Base-by-base conservation (phyloP, 2,888 invertebrate genomes). In the Lasioglossum leucozonium region DNA sequence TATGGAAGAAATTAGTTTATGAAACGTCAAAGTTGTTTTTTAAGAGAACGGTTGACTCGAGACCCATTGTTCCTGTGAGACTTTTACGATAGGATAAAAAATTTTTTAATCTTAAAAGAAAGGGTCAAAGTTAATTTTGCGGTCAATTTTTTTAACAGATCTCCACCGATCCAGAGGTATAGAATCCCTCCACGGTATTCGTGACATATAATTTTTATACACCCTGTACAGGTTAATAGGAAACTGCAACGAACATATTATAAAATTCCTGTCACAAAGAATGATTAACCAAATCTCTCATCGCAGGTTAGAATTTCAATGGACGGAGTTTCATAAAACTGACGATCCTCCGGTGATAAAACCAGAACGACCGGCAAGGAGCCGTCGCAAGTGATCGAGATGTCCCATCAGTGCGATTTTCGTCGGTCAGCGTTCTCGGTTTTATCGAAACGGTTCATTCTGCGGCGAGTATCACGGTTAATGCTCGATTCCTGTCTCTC, bases 361-460 rank as follows among this genome's bases (percentile, higher is more conserved):
- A 22, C 47, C 18, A 4, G 51, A 30, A 34, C 47, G 30, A 55
- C 34, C n/a, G 13, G 72, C 4, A 37, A 11, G 16, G 18, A 51
- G n/a, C 79, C 40, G 18, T 47, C 16, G 65, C 40, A 51, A n/a
- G n/a, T 30, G 72, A 65, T 81, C 40, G 72, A 72, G 79, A 55
- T 30, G 30, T 40, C 4, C 30, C 71, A 44, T 44, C 47, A 69
- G 77, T 34, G 34, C 6, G 6, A 34, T 40, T 13, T 13, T 6
- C 16, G 22, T 37, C 30, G 44, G 58, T 77, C 71, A 47, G 30
- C 47, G 72, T n/a, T 13, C 62, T n/a, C 30, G 42, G 42, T 42
- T 72, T 78, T 42, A 78, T 81, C 79, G 79, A 30, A 42, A 30
- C 30, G 51, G 22, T 71, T 62, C 44, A 51, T 72, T 79, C 58